Evolutionary conservation across 2,113 vertebrate species (phyloP).

Genomic region (Regulus satrapa): DNA sequence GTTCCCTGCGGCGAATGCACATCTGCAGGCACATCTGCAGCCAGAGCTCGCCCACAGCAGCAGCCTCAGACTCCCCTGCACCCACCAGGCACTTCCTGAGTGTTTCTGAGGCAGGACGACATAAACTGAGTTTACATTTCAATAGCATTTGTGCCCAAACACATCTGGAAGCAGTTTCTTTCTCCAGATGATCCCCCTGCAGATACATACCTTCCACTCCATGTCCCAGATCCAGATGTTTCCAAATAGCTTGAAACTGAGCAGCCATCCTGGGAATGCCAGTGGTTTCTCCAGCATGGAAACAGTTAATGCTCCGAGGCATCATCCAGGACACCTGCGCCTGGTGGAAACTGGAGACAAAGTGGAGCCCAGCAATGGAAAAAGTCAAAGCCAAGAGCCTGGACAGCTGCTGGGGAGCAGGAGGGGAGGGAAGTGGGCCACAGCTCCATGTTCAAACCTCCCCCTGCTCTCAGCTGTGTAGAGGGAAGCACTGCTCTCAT

Average conservation of each 20-base stretch:
- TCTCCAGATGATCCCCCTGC: not conserved
- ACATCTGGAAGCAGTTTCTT: slow-evolving; percentile 8
- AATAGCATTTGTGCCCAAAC: not conserved
- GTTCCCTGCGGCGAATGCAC: accelerated
- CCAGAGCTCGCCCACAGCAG: not conserved
- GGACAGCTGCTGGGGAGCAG: not conserved
- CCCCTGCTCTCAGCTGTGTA: accelerated
- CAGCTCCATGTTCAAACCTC: not conserved
- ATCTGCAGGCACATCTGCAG: not conserved
- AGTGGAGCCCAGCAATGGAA: not conserved
- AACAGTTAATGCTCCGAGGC: not conserved
- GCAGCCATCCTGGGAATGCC: accelerated
- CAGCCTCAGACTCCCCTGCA: not conserved
- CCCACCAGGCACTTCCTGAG: accelerated
- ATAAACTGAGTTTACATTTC: not conserved
- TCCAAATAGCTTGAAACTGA: not conserved
- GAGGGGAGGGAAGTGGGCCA: not conserved
- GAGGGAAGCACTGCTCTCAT: not conserved
- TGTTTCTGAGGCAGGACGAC: not conserved
- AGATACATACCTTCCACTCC: not conserved
- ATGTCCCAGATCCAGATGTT: not conserved
- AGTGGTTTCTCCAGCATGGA: not conserved
- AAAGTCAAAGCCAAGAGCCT: slow-evolving; percentile 14
- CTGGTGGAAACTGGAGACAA: slow-evolving; percentile 28
- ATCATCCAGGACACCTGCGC: not conserved